Evolutionary conservation across 2,888 invertebrate species (phyloP).

Genomic region (Trissolcus brochymenae): DNA sequence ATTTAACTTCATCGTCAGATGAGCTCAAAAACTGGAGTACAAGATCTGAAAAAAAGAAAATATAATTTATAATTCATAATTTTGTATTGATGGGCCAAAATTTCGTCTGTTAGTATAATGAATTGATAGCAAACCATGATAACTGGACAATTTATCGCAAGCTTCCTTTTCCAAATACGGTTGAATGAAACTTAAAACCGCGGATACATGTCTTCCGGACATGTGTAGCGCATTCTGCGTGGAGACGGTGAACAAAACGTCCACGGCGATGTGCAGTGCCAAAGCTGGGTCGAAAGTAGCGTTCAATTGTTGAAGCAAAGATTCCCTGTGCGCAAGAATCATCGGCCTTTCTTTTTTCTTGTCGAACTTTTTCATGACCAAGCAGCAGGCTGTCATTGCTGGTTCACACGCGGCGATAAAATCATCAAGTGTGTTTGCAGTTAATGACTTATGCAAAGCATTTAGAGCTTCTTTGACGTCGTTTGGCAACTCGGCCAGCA

Average conservation of each 20-base stretch:
- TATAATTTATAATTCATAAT: too few species aligned
- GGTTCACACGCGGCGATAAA: slow-evolving; percentile 87
- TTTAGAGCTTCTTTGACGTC: slow-evolving; percentile 83
- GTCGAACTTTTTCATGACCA: slow-evolving; percentile 91
- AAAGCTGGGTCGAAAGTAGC: slow-evolving; percentile 86
- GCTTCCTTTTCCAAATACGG: slow-evolving; percentile 83
- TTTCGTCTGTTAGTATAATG: too few species aligned
- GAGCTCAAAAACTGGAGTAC: slow-evolving; percentile 81
- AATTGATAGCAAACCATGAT: slow-evolving; percentile 83
- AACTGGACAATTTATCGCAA: slow-evolving; percentile 81
- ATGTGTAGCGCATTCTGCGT: slow-evolving; percentile 92
- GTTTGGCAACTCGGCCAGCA: slow-evolving; percentile 80
- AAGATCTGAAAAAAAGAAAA: slow-evolving; percentile 78
- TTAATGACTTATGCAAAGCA: slow-evolving; percentile 83
- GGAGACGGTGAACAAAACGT: slow-evolving; percentile 87
- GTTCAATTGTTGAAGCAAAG: slow-evolving; percentile 86
- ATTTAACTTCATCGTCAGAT: slow-evolving; percentile 77
- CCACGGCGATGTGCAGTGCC: slow-evolving; percentile 85
- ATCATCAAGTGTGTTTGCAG: slow-evolving; percentile 85
- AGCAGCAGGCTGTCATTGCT: slow-evolving; percentile 83
- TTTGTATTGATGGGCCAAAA: too few species aligned
- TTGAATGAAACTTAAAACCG: slow-evolving; percentile 85
- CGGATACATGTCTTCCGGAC: slow-evolving; percentile 94
- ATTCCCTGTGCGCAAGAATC: slow-evolving; percentile 88
- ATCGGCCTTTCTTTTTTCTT: slow-evolving; percentile 90